These are phyloP conservation scores for Brachyptera risi DNA, from an alignment of 2,888 invertebrate genomes.

Conservation along the genomic window DNA sequence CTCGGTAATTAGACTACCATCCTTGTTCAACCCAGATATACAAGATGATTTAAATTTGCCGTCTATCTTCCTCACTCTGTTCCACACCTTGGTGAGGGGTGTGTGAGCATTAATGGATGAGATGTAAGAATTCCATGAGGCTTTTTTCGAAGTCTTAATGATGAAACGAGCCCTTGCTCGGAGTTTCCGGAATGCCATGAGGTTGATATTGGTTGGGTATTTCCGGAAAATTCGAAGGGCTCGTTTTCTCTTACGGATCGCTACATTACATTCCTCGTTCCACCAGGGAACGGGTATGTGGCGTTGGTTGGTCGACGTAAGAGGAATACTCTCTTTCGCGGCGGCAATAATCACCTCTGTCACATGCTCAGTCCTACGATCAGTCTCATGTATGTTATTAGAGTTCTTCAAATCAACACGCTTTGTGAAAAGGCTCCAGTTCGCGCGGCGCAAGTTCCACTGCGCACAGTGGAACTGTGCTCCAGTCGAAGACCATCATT, in stretches of 20 bases:
- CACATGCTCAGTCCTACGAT: neutral
- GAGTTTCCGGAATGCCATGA: neutral
- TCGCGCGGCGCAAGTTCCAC: neutral
- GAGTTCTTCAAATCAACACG: no score
- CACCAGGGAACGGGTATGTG: conserved; percentile 11
- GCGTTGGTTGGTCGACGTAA: neutral
- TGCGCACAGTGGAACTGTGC: neutral
- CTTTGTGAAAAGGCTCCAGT: neutral
- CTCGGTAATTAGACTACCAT: neutral
- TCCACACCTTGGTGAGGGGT: conserved; percentile 6
- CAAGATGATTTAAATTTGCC: neutral
- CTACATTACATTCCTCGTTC: conserved; percentile 12
- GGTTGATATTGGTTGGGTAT: neutral
- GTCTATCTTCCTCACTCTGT: conserved; percentile 10
- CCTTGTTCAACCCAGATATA: neutral
- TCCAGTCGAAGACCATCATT: neutral
- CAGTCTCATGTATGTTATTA: no score
- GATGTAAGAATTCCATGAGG: conserved; percentile 10
- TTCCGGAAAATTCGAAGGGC: neutral
- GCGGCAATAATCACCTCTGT: no score
- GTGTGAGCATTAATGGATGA: neutral
- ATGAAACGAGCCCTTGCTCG: neutral
- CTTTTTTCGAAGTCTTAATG: neutral
- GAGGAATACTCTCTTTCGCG: neutral
- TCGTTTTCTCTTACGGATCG: neutral